A percentile compares a stretch with the other conserved stretches of the same genome.
These are phyloP conservation scores for Muraenolepis orangiensis DNA, from an alignment of 2,797 vertebrate genomes.

Conservation along the genomic window DNA sequence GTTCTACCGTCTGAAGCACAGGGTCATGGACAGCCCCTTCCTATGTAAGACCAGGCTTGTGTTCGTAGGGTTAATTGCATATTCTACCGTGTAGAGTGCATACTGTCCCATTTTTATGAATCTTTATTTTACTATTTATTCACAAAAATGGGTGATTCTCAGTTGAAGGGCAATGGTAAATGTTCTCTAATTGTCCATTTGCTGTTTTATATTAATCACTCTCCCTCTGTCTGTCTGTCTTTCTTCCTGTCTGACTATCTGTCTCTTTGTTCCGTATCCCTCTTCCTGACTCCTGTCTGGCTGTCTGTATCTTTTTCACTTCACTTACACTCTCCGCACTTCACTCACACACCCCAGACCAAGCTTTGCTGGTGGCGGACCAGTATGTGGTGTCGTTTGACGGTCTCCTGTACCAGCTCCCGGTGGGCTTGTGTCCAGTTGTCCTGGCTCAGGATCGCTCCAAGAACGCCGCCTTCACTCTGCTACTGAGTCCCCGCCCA, in stretches of 20 bases:
- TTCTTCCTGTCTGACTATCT: background rate
- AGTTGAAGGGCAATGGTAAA: too few relatives aligned
- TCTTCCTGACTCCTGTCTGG: background rate
- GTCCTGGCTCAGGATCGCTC: slow-evolving; percentile 76
- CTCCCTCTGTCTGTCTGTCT: background rate
- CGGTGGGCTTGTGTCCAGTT: slow-evolving; percentile 63
- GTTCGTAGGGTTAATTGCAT: background rate
- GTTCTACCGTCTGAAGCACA: slow-evolving; percentile 74
- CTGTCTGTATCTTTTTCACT: background rate
- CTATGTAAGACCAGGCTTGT: slow-evolving; percentile 62
- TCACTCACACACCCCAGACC: slow-evolving; percentile 65
- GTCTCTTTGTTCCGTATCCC: background rate
- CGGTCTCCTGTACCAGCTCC: slow-evolving; percentile 74
- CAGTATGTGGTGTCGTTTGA: slow-evolving; percentile 82
- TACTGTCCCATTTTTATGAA: background rate
- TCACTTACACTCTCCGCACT: background rate
- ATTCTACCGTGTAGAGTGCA: background rate
- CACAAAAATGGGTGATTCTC: background rate
- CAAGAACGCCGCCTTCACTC: slow-evolving; percentile 59
- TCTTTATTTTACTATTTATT: background rate
- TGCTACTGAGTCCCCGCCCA: slow-evolving; percentile 57
- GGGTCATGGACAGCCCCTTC: slow-evolving; percentile 80
- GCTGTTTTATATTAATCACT: too few relatives aligned
- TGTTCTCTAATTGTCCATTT: too few relatives aligned
- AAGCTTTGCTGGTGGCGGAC: slow-evolving; percentile 76